Percentiles rank a stretch among this genome's conserved stretches.
phyloP scores from a whole-genome alignment of 2,113 vertebrate genomes.

The Lepus timidus region DNA sequence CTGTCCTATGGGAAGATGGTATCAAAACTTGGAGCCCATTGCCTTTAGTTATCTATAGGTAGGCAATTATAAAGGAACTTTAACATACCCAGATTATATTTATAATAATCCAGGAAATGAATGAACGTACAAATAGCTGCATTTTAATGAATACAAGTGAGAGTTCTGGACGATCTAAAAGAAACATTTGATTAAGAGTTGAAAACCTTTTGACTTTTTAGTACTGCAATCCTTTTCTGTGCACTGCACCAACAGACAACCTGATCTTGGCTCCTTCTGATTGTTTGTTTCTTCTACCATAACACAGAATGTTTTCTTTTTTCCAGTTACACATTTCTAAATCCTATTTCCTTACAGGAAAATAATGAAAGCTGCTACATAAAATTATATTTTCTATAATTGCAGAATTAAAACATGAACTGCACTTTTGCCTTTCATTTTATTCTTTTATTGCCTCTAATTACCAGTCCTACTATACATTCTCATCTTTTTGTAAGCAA shows the following conservation, averaged over 20 bases:
- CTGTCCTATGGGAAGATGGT: background rate
- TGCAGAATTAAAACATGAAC: background rate
- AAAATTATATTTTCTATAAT: background rate
- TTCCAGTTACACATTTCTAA: background rate
- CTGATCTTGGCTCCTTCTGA: background rate
- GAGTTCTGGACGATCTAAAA: background rate
- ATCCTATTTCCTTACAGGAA: background rate
- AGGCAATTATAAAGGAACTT: conserved; percentile 18
- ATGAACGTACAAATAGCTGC: background rate
- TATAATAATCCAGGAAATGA: background rate
- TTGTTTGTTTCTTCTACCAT: background rate
- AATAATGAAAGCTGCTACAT: background rate
- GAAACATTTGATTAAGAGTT: background rate
- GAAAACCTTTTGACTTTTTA: background rate
- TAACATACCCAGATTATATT: background rate
- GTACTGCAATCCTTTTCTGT: background rate
- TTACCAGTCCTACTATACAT: background rate
- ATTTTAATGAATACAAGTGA: background rate
- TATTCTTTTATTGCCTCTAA: background rate
- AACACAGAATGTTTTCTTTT: background rate
- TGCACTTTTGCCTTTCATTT: background rate
- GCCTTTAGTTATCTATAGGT: background rate
- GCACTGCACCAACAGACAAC: background rate
- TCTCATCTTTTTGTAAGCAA: background rate
- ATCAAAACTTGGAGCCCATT: background rate